phyloP scores from a whole-genome alignment of 2,113 vertebrate genomes.

The Ammodramus savannarum region DNA sequence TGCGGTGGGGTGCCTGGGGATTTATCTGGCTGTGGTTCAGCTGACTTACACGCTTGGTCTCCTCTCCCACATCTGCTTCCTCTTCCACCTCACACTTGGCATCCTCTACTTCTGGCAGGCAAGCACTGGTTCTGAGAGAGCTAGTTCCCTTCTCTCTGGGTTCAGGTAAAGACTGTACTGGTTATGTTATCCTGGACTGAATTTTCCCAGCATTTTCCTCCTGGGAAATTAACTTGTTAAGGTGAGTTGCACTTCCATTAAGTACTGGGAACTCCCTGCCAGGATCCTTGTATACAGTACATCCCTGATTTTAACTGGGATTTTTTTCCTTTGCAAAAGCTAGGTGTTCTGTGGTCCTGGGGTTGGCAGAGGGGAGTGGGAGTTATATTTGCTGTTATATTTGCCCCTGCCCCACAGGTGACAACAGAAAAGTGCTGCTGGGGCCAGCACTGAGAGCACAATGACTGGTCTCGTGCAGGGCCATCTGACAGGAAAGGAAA shows the following conservation, averaged over 20 bases:
- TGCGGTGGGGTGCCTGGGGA: background rate
- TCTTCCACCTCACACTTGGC: background rate
- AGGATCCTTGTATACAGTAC: rapidly evolving
- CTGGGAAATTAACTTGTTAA: background rate
- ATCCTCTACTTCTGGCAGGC: background rate
- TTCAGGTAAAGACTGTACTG: background rate
- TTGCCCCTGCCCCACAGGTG: rapidly evolving
- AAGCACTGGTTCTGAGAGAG: background rate
- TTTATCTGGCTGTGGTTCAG: conserved; percentile 19
- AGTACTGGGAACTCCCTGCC: background rate
- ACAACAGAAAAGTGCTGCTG: rapidly evolving
- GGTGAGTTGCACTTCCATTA: background rate
- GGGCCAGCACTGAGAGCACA: rapidly evolving
- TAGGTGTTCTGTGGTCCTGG: background rate
- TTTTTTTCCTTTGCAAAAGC: background rate
- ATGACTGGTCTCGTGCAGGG: rapidly evolving
- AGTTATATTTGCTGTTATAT: too few relatives aligned
- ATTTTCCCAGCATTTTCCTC: background rate
- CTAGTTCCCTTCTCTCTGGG: background rate
- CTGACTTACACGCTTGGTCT: background rate
- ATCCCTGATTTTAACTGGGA: background rate
- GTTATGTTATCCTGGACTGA: background rate
- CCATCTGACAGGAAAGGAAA: background rate
- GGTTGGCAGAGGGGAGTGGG: background rate
- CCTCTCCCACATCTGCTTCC: conserved; percentile 44